A percentile compares a stretch with the other conserved stretches of the same genome.
Evolutionary conservation across 2,888 invertebrate genomes (phyloP).

Genomic region (Troides oblongomaculatus): DNA sequence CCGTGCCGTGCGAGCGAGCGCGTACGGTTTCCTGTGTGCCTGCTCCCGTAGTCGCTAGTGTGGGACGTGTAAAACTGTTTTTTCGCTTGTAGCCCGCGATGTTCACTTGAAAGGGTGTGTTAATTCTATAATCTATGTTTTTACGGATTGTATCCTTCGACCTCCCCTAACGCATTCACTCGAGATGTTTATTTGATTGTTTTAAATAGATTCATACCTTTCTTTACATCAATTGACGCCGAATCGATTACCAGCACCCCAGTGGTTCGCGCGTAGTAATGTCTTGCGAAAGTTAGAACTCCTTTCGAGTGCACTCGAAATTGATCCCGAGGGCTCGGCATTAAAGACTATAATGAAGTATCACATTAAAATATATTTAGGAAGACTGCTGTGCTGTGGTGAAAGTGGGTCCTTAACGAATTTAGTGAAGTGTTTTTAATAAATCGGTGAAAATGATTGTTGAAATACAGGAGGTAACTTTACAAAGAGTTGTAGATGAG

Average conservation of each 20-base stretch:
- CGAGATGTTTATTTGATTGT: constrained; percentile 7
- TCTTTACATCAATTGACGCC: constrained; percentile 12
- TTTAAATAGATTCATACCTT: not conserved
- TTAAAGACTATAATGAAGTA: constrained; percentile 27
- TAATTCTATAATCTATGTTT: constrained; percentile 21
- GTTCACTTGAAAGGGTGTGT: constrained; percentile 29
- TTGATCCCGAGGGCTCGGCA: constrained; percentile 9
- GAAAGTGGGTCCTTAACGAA: constrained; percentile 36
- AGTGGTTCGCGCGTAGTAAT: not conserved
- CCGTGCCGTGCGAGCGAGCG: constrained; percentile 11
- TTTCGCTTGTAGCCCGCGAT: constrained; percentile 26
- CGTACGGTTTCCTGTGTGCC: constrained; percentile 13
- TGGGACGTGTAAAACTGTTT: constrained; percentile 28
- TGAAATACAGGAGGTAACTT: constrained; percentile 73
- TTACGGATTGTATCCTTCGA: constrained; percentile 9
- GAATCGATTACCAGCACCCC: constrained; percentile 5
- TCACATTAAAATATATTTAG: constrained; percentile 22
- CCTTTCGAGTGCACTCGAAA: constrained; percentile 18
- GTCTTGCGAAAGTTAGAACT: constrained; percentile 6
- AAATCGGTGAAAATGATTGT: constrained; percentile 65
- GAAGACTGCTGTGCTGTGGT: constrained; percentile 30
- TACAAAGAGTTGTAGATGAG: constrained; percentile 25
- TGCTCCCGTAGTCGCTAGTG: constrained; percentile 22
- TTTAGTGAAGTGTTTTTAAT: constrained; percentile 43
- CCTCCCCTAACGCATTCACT: constrained; percentile 2